Percentiles rank a stretch among this genome's conserved stretches.
These are phyloP conservation scores for Lethenteron reissneri DNA, from an alignment of 2,113 vertebrate species.

Conservation along the genomic window DNA sequence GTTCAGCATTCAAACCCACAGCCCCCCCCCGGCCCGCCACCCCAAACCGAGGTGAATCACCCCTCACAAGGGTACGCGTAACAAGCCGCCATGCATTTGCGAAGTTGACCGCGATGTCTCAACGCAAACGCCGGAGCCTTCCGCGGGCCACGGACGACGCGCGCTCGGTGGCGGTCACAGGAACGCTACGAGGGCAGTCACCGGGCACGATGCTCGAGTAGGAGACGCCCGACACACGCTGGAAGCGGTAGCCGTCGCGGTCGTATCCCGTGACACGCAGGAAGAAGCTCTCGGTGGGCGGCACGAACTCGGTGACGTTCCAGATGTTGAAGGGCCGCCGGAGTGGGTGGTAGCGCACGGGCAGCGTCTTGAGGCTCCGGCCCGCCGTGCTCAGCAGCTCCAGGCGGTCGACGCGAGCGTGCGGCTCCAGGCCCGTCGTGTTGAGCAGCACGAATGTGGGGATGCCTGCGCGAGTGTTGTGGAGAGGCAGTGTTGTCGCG, in stretches of 20 bases:
- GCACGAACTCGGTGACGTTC: conserved; percentile 83
- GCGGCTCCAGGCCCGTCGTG: conserved; percentile 51
- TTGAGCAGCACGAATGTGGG: conserved; percentile 76
- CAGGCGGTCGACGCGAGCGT: conserved; percentile 50
- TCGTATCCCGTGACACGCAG: conserved; percentile 67
- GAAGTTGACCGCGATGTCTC: too few species aligned
- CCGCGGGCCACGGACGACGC: too few species aligned
- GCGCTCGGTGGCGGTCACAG: too few species aligned
- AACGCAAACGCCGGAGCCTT: too few species aligned
- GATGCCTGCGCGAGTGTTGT: conserved; percentile 31
- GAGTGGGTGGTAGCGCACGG: conserved; percentile 56
- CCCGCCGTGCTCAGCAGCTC: conserved; percentile 61
- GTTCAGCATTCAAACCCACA: too few species aligned
- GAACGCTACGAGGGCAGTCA: conserved; percentile 17
- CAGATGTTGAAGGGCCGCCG: conserved; percentile 53
- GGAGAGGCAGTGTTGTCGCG: too few species aligned
- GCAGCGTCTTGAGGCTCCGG: conserved; percentile 46
- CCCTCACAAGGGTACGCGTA: too few species aligned
- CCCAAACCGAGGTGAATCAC: too few species aligned
- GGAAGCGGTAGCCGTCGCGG: conserved; percentile 49
- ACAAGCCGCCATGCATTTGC: too few species aligned
- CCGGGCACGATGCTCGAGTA: conserved; percentile 71
- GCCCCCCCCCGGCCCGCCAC: too few species aligned
- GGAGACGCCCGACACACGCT: conserved; percentile 78
- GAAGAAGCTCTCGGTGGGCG: conserved; percentile 74